Evolutionary conservation across 1,140 invertebrate species (phyloP).

Genomic region (Callitettix versicolor): DNA sequence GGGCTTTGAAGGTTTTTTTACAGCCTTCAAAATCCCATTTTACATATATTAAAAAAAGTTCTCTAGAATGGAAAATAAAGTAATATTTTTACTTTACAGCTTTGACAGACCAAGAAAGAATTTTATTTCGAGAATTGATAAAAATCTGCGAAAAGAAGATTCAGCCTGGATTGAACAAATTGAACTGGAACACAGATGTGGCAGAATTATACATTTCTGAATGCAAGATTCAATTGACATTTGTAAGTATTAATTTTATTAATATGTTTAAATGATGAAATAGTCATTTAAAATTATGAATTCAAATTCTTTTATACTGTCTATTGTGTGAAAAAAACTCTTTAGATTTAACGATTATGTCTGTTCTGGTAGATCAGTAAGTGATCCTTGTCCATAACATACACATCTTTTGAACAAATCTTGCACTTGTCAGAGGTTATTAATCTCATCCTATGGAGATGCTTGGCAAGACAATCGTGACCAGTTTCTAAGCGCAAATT

Average conservation of each 20-base stretch:
- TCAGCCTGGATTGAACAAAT: conserved; percentile 61
- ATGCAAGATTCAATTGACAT: conserved; percentile 49
- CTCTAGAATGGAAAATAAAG: background rate
- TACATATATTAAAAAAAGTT: background rate
- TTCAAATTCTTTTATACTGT: too few relatives aligned
- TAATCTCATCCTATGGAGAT: too few relatives aligned
- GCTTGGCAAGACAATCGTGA: too few relatives aligned
- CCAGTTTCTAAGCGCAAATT: too few relatives aligned
- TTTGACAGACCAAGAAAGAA: conserved; percentile 41
- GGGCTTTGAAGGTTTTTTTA: too few relatives aligned
- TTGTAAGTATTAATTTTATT: conserved; percentile 42
- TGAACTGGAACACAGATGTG: conserved; percentile 65
- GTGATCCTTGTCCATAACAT: too few relatives aligned
- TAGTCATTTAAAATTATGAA: conserved; percentile 4
- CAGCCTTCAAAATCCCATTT: background rate
- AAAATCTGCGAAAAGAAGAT: conserved; percentile 58
- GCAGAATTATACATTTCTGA: conserved; percentile 67
- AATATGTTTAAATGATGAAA: conserved; percentile 4
- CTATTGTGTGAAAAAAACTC: too few relatives aligned
- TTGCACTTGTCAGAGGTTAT: too few relatives aligned
- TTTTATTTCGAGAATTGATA: conserved; percentile 45
- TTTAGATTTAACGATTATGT: too few relatives aligned
- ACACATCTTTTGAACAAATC: too few relatives aligned
- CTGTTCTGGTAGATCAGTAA: too few relatives aligned
- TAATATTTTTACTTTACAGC: conserved; percentile 25